Evolutionary conservation across 2,888 invertebrate genomes (phyloP).

Genomic region (Epicampocera succincta): DNA sequence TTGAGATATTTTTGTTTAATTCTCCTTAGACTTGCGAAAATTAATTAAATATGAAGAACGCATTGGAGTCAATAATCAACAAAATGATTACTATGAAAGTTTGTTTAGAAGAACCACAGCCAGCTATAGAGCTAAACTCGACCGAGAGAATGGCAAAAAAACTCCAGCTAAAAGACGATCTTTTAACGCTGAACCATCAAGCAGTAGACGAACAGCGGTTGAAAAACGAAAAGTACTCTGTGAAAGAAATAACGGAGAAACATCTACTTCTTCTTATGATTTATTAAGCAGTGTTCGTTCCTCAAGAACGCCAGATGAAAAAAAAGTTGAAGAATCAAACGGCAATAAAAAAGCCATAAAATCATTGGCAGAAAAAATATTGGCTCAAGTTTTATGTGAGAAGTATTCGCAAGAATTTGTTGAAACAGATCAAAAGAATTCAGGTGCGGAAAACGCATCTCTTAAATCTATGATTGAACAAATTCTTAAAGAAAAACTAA

Average conservation of each 20-base stretch:
- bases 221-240: slow-evolving; percentile 36
- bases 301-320: neutral
- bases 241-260: slow-evolving; percentile 36
- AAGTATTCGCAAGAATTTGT: slow-evolving; percentile 68
- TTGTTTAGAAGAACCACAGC: slow-evolving; percentile 80
- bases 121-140: slow-evolving; percentile 81
- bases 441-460: slow-evolving; percentile 12
- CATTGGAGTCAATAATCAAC: slow-evolving; percentile 74
- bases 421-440: slow-evolving; percentile 10
- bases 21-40: slow-evolving; percentile 77
- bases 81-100: slow-evolving; percentile 76
- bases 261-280: slow-evolving; percentile 41
- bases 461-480: slow-evolving; percentile 42
- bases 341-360: slow-evolving; percentile 21
- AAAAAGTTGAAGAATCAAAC: slow-evolving; percentile 14
- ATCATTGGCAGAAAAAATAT: slow-evolving; percentile 33
- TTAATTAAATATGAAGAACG: slow-evolving; percentile 80
- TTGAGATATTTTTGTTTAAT: neutral
- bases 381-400: slow-evolving; percentile 70
- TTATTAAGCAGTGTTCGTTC: neutral
- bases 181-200: slow-evolving; percentile 2
- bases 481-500: slow-evolving; percentile 48
- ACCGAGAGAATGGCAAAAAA: slow-evolving; percentile 72
- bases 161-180: neutral
- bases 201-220: slow-evolving; percentile 28